phyloP scores from a whole-genome alignment of 1,140 invertebrate species.

The Anthonomus grandis region DNA sequence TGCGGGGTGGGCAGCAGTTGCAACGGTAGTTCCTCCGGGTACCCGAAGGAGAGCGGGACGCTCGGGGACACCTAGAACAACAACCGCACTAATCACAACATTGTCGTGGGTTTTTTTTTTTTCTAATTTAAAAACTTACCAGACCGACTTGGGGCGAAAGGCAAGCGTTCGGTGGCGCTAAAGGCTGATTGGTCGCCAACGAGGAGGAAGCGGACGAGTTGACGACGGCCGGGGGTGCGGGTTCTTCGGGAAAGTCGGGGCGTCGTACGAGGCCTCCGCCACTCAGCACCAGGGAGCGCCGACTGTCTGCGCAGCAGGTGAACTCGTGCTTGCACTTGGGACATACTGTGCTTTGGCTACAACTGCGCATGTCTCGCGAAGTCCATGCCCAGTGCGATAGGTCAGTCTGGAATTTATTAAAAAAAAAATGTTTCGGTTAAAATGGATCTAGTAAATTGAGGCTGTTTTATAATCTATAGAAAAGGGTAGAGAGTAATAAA shows the following conservation, averaged over 20 bases:
- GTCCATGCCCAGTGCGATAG: constrained; percentile 44
- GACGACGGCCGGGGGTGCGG: constrained; percentile 6
- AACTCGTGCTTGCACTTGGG: constrained; percentile 63
- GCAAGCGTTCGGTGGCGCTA: constrained; percentile 14
- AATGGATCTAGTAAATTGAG: too few species aligned
- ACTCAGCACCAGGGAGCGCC: constrained; percentile 41
- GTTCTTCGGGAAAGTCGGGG: constrained; percentile 5
- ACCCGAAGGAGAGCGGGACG: constrained; percentile 38
- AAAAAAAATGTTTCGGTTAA: too few species aligned
- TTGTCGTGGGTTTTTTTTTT: not conserved
- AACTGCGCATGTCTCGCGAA: constrained; percentile 46
- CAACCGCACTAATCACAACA: not conserved
- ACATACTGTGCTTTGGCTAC: constrained; percentile 52
- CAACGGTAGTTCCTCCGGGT: constrained; percentile 40
- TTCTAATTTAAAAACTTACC: constrained; percentile 1
- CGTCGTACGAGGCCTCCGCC: constrained; percentile 39
- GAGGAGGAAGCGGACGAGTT: too few species aligned
- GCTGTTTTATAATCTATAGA: too few species aligned
- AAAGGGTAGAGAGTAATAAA: too few species aligned
- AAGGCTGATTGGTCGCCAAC: too few species aligned
- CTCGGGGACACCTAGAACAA: constrained; percentile 42
- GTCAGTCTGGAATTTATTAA: constrained; percentile 43
- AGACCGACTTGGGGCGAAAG: constrained; percentile 13
- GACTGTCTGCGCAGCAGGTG: constrained; percentile 47
- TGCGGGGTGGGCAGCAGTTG: constrained; percentile 44